Percentiles rank a stretch among this genome's conserved stretches.
phyloP scores from a whole-genome alignment of 2,113 vertebrate species.

The Camelus dromedarius region DNA sequence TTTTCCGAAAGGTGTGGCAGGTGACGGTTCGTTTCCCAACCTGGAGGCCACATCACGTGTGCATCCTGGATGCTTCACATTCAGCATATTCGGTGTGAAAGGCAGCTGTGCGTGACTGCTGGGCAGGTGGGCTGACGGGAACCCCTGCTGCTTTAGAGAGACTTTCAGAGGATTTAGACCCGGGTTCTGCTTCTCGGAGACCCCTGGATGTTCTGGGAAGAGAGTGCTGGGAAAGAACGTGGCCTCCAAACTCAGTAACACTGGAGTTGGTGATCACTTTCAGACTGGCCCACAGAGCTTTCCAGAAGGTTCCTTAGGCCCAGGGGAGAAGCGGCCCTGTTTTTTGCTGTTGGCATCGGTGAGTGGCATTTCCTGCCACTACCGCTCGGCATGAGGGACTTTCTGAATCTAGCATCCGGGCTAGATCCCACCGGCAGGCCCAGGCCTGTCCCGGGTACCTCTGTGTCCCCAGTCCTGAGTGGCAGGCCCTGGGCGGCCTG shows the following conservation, averaged over 20 bases:
- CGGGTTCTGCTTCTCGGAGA: not conserved
- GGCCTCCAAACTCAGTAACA: not conserved
- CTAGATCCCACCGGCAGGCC: not conserved
- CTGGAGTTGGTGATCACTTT: not conserved
- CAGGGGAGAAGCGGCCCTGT: not conserved
- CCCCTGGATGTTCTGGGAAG: not conserved
- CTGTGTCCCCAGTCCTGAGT: fast-evolving
- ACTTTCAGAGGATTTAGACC: constrained; percentile 41
- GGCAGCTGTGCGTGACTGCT: fast-evolving
- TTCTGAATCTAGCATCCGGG: not conserved
- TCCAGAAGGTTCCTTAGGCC: not conserved
- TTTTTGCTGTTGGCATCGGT: not conserved
- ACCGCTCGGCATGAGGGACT: fast-evolving
- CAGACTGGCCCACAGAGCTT: not conserved
- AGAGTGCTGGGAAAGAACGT: not conserved
- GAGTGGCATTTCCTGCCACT: not conserved
- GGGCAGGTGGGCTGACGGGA: not conserved
- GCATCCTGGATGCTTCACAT: not conserved
- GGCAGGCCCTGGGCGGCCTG: not conserved
- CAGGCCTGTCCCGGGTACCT: not conserved
- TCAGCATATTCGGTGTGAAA: fast-evolving
- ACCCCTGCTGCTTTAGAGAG: not conserved
- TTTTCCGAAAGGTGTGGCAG: not conserved
- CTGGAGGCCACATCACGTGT: fast-evolving
- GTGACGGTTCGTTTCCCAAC: not conserved